Base-by-base conservation (phyloP, 2,888 invertebrate genomes). In the Monochamus alternatus region DNA sequence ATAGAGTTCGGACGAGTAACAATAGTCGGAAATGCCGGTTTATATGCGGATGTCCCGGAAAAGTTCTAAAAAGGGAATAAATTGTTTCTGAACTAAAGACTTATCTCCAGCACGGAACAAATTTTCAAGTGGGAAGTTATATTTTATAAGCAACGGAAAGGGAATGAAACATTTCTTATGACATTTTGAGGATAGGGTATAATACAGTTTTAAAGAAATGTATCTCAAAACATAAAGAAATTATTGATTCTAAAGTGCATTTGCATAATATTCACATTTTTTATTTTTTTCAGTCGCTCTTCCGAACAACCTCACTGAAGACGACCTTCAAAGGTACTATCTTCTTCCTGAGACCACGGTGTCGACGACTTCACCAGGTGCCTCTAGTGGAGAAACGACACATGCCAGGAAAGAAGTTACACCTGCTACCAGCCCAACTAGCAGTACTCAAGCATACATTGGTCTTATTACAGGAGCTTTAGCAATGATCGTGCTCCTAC, bases 401-500 rank as follows among this genome's bases (percentile, higher is more conserved):
- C 84, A 90, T 89, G 81, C 92, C 87, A 32, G 89, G 88, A 90
- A 89, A 82, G 90, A 92, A 70, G 91, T 92, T 0, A 89, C 93
- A 2, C 90, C 87, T 86, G 94, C 87, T 85, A 93, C 88, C 82
- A 93, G 86, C 88, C 92, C 88, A 80, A 93, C 90, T 82, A 93
- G 87, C 90, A 92, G 90, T 80, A 78, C 83, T 22, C 89, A 91
- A 78, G 89, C 88, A 3, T 92, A 93, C 74, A 92, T 93, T 9
- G 92, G 94, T 0, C 88, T 95, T 2, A 91, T 95, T 22, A 93
- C 94, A 52, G 93, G 93, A 0, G 92, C 92, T 0, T 86, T 94
- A 77, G 93, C 93, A 3, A 92, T 94, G 85, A 89, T 93, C 64
- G 92, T 93, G 0, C 89, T 94, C 7, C 89, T 94, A 31, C 88